Evolutionary conservation across 2,888 invertebrate species (phyloP), one percentile per base, ranked within the genome.

Genomic region (Latrodectus elegans): DNA sequence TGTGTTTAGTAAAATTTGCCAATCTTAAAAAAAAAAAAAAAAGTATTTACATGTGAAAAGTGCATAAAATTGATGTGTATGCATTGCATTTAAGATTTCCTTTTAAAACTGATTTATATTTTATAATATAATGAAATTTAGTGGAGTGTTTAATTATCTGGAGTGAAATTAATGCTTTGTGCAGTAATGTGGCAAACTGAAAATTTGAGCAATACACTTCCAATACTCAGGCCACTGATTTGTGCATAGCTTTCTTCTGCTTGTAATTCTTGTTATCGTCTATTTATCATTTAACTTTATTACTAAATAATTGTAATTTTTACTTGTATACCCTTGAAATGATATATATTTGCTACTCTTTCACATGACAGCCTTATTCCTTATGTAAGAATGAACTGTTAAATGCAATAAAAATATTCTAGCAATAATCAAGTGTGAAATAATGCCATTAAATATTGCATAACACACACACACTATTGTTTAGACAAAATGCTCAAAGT

Each of bases 221-320:
- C 51, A 51, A 17, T 51, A n/a, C 22, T 76, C 22, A 22, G 17
- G 55, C 60, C 26, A 15, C 17, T 17, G 70, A 14, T 76, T 8
- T 76, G 17, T 76, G 64, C 67, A 65, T 65, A 49, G 22, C 65
- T 12, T 51, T 76, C 67, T 76, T 65, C 64, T 60, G 60, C 64
- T 75, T 75, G 75, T 75, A 17, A 10, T 12, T 75, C 75, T 76
- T 76, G 76, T 76, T 76, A 67, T 22, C n/a, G 6, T n/a, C 65
- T 15, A 26, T 38, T 38, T 4, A 49, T 76, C 38, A 76, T 65
- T 67, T 22, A 64, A 22, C 17, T 52, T 17, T 51, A 51, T 52
- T 52, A 52, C n/a, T 53, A n/a, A 64, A 64, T 8, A 76, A 76
- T 26, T 76, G 51, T 8, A 65, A n/a, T 76, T 76, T 76, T 65